Conservation (phyloP, 2,113 vertebrate genomes). For the Eubucco bourcierii region DNA sequence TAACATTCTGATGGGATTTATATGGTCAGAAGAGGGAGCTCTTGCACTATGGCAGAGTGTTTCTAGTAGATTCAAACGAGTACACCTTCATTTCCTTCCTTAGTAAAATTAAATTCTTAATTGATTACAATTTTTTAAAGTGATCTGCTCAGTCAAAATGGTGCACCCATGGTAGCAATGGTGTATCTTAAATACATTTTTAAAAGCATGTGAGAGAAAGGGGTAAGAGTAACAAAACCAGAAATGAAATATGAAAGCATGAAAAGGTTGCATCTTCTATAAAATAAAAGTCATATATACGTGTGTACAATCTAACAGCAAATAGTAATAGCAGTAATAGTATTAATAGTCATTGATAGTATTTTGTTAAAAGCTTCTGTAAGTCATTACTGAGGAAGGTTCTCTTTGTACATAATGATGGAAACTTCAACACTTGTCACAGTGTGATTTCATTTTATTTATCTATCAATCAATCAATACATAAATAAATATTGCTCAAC, state of each 20-base stretch:
- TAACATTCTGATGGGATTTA: not conserved
- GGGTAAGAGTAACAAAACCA: not conserved
- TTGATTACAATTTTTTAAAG: slow-evolving; percentile 2
- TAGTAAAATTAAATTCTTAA: not conserved
- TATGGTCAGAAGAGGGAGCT: slow-evolving; percentile 48
- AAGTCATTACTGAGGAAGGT: not conserved
- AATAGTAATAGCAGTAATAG: not conserved
- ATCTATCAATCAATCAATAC: not conserved
- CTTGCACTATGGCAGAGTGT: not conserved
- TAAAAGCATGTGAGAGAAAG: not conserved
- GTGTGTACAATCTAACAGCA: not conserved
- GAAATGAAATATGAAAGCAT: not conserved
- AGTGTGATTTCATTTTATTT: not conserved
- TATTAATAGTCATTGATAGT: too few relatives aligned
- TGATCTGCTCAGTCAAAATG: not conserved
- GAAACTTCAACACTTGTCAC: not conserved
- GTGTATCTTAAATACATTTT: not conserved
- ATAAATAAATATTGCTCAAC: not conserved
- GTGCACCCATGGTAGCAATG: not conserved
- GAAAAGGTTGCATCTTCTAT: not conserved
- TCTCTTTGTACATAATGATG: not conserved
- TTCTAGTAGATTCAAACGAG: not conserved
- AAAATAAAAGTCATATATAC: not conserved
- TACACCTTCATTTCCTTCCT: not conserved
- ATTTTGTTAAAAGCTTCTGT: not conserved